Percentiles rank a stretch among this genome's conserved stretches.
Conservation (phyloP, 2,797 vertebrate species). For the Serranus cabrilla region DNA sequence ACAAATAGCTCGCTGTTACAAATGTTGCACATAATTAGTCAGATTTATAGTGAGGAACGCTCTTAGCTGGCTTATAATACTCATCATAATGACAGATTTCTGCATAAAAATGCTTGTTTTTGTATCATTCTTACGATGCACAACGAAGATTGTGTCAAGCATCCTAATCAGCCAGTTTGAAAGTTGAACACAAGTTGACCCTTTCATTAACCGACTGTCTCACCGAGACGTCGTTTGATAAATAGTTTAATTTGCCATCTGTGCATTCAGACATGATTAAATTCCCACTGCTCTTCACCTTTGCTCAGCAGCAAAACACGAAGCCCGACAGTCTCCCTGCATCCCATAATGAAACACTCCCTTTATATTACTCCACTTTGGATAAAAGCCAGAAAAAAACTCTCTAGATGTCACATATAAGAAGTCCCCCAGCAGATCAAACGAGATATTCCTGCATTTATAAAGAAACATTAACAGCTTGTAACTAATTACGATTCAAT, state of each 20-base stretch:
- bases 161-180: conserved; percentile 40
- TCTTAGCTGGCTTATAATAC: not conserved
- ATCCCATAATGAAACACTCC: conserved; percentile 16
- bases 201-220: conserved; percentile 18
- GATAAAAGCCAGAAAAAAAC: conserved; percentile 27
- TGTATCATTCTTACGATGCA: conserved; percentile 24
- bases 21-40: not conserved
- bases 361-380: conserved; percentile 13
- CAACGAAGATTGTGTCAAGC: conserved; percentile 9
- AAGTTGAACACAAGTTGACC: conserved; percentile 39
- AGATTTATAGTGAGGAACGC: not conserved
- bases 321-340: not conserved
- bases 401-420: conserved; percentile 2
- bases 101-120: conserved; percentile 22
- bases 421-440: not conserved
- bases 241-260: conserved; percentile 60
- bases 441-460: conserved; percentile 14
- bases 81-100: conserved; percentile 13
- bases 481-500: not conserved
- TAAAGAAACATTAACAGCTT: not conserved
- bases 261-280: conserved; percentile 55
- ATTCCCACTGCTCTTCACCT: conserved; percentile 51
- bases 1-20: not conserved
- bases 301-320: conserved; percentile 29
- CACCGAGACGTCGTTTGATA: conserved; percentile 35